Evolutionary conservation across 2,888 invertebrate genomes (phyloP).

Genomic region (Gari tellinella): DNA sequence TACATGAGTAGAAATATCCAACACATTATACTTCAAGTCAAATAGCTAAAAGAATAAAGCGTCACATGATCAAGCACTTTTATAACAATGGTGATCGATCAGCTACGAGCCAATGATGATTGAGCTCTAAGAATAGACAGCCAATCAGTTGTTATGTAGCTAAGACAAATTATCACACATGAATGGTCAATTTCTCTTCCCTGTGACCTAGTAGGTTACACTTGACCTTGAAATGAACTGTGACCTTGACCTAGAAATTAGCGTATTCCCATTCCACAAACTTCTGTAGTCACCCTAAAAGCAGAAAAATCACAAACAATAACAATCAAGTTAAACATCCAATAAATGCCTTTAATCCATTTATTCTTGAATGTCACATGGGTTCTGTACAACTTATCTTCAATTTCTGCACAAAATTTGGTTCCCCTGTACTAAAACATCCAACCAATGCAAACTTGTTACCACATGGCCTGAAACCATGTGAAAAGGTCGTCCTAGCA

Average conservation of each 20-base stretch:
- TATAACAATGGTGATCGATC: slow-evolving; percentile 58
- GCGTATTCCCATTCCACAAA: slow-evolving; percentile 77
- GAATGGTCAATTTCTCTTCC: slow-evolving; percentile 23
- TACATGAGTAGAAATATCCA: slow-evolving; percentile 1
- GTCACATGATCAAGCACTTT: slow-evolving; percentile 62
- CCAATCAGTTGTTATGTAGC: slow-evolving; percentile 61
- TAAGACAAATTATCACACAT: slow-evolving; percentile 59
- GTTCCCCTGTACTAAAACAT: too few relatives aligned
- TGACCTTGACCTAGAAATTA: slow-evolving; percentile 45
- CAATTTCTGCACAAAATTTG: too few relatives aligned
- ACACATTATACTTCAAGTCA: slow-evolving; percentile 6
- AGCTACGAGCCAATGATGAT: slow-evolving; percentile 58
- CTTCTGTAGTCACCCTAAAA: slow-evolving; percentile 79
- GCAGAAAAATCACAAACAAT: slow-evolving; percentile 55
- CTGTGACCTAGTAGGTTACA: slow-evolving; percentile 19
- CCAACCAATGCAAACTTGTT: too few relatives aligned
- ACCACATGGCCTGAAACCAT: too few relatives aligned
- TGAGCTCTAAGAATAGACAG: slow-evolving; percentile 52
- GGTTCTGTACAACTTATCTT: too few relatives aligned
- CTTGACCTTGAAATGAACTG: slow-evolving; percentile 28
- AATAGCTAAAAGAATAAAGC: slow-evolving; percentile 10
- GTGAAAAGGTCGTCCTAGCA: too few relatives aligned
- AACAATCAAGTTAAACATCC: slow-evolving; percentile 5
- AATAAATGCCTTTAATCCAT: too few relatives aligned
- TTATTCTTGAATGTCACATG: too few relatives aligned